These are phyloP conservation scores for Liposcelis brunnea DNA, from an alignment of 2,888 invertebrate genomes.

Conservation along the genomic window DNA sequence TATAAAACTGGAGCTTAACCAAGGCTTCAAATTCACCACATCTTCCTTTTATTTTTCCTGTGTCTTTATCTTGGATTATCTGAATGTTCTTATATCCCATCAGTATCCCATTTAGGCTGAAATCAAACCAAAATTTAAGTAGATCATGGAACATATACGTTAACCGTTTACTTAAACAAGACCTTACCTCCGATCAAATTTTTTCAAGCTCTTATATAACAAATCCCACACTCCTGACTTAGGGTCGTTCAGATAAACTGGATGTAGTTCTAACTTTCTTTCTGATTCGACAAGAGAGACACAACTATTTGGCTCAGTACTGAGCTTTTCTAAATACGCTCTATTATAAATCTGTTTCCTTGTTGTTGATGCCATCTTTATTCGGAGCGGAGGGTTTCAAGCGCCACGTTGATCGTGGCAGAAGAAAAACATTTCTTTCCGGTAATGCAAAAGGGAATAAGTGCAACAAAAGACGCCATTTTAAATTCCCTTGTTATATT, in stretches of 20 bases:
- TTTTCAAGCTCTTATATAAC: slow-evolving; percentile 38
- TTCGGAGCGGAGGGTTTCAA: too few species aligned
- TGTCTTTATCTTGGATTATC: slow-evolving; percentile 37
- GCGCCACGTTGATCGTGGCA: too few species aligned
- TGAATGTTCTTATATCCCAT: slow-evolving; percentile 47
- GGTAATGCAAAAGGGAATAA: too few species aligned
- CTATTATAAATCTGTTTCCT: not conserved
- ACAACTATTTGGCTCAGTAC: slow-evolving; percentile 27
- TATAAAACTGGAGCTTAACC: slow-evolving; percentile 48
- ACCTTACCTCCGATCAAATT: slow-evolving; percentile 43
- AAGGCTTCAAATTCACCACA: not conserved
- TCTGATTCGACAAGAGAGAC: slow-evolving; percentile 35
- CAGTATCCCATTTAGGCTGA: slow-evolving; percentile 46
- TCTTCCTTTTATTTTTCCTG: not conserved
- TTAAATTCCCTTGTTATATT: too few species aligned
- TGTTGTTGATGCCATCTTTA: not conserved
- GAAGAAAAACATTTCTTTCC: too few species aligned
- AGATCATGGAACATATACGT: not conserved
- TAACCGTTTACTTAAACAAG: not conserved
- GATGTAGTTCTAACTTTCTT: slow-evolving; percentile 41
- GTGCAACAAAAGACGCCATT: too few species aligned
- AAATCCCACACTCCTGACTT: slow-evolving; percentile 39
- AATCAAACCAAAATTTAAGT: slow-evolving; percentile 20
- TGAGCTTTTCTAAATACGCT: not conserved
- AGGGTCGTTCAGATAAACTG: slow-evolving; percentile 42